A percentile compares a stretch with the other conserved stretches of the same genome.
phyloP scores from a whole-genome alignment of 2,113 vertebrate genomes.

The Ochotona princeps region DNA sequence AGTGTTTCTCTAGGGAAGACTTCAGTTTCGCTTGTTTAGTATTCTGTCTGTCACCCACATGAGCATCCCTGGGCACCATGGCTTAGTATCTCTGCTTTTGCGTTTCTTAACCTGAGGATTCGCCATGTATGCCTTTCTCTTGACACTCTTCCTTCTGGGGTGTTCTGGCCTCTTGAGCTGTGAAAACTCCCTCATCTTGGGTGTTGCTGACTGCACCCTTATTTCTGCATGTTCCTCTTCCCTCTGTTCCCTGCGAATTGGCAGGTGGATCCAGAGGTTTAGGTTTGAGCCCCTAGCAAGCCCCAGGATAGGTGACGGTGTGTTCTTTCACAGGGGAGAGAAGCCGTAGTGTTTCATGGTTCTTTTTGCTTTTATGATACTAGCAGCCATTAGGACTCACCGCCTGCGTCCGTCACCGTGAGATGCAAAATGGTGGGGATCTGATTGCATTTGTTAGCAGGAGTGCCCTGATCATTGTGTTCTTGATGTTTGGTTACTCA shows the following conservation, averaged over 20 bases:
- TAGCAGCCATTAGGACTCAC: neutral
- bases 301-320: neutral
- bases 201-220: neutral
- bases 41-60: neutral
- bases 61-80: neutral
- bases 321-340: neutral
- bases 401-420: neutral
- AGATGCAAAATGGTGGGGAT: neutral
- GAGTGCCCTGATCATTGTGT: conserved; percentile 1
- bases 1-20: neutral
- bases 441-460: neutral
- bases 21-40: neutral
- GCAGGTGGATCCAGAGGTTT: neutral
- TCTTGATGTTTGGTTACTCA: neutral
- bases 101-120: neutral
- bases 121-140: neutral
- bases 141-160: neutral
- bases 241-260: neutral
- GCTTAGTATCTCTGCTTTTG: neutral
- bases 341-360: neutral
- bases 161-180: neutral
- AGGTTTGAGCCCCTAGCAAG: neutral
- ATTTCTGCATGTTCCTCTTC: neutral
- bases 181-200: neutral
- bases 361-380: conserved; percentile 24